Conservation (phyloP, 2,113 vertebrate species). For the Mormoops blainvillei region DNA sequence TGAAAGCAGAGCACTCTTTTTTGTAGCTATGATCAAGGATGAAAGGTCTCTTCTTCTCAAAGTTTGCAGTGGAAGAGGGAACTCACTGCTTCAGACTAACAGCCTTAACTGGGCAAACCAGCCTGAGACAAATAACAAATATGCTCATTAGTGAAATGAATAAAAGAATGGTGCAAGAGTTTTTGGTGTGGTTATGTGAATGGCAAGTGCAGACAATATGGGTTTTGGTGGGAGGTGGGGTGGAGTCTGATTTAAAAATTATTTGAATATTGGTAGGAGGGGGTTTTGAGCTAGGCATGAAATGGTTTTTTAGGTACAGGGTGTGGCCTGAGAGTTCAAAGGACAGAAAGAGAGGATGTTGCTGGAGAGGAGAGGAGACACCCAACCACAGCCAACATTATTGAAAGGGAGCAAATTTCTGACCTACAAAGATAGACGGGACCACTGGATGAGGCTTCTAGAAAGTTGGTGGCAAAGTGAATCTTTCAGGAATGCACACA, state of each 20-base stretch:
- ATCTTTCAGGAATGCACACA: background rate
- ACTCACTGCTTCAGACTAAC: background rate
- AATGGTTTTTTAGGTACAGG: background rate
- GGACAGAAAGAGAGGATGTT: background rate
- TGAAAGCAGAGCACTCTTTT: background rate
- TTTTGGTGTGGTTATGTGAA: background rate
- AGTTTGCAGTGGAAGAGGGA: background rate
- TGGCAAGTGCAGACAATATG: slow-evolving; percentile 4
- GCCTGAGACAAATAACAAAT: background rate
- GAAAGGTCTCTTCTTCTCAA: background rate
- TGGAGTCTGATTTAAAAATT: background rate
- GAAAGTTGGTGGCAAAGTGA: background rate
- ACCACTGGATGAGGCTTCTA: background rate
- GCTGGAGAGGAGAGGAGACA: background rate
- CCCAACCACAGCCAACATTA: background rate
- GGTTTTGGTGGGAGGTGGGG: background rate
- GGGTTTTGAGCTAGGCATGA: background rate
- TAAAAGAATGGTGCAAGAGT: slow-evolving; percentile 26
- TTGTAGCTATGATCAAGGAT: background rate
- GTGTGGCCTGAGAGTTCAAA: background rate
- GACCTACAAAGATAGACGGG: too few relatives aligned
- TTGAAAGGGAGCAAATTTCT: background rate
- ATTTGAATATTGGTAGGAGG: slow-evolving; percentile 9
- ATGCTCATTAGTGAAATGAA: slow-evolving; percentile 20
- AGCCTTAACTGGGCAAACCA: slow-evolving; percentile 23